phyloP scores from a whole-genome alignment of 1,140 invertebrate species.

The Hestina assimilis region DNA sequence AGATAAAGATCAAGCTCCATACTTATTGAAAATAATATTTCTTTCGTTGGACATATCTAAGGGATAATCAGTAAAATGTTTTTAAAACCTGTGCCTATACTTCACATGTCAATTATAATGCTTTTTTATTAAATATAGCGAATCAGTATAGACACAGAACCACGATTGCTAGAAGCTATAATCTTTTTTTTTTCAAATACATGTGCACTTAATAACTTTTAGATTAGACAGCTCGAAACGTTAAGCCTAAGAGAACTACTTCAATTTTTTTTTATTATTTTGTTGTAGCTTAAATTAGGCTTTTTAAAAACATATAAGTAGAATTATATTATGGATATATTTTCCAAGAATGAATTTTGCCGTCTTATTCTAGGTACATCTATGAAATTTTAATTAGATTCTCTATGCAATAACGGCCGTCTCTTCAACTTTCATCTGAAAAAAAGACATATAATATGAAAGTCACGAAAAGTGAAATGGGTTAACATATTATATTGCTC shows the following conservation, averaged over 20 bases:
- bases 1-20: conserved; percentile 50
- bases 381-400: conserved; percentile 74
- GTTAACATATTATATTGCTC: background rate
- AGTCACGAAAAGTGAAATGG: background rate
- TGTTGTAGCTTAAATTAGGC: conserved; percentile 71
- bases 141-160: conserved; percentile 31
- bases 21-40: conserved; percentile 30
- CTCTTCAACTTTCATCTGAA: conserved; percentile 77
- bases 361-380: conserved; percentile 67
- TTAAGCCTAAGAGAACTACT: conserved; percentile 74
- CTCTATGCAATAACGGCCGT: conserved; percentile 61
- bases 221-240: conserved; percentile 70
- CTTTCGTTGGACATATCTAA: conserved; percentile 42
- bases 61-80: conserved; percentile 35
- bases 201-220: conserved; percentile 75
- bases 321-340: conserved; percentile 71
- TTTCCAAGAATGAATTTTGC: conserved; percentile 68
- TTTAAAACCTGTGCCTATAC: conserved; percentile 22
- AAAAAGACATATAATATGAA: conserved; percentile 22
- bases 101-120: conserved; percentile 7
- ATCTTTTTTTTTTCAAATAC: conserved; percentile 66
- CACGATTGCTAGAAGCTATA: conserved; percentile 59
- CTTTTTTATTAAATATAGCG: conserved; percentile 20
- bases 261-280: conserved; percentile 68
- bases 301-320: conserved; percentile 70